Conservation (phyloP, 2,888 invertebrate genomes). For the Endotricha flammealis region DNA sequence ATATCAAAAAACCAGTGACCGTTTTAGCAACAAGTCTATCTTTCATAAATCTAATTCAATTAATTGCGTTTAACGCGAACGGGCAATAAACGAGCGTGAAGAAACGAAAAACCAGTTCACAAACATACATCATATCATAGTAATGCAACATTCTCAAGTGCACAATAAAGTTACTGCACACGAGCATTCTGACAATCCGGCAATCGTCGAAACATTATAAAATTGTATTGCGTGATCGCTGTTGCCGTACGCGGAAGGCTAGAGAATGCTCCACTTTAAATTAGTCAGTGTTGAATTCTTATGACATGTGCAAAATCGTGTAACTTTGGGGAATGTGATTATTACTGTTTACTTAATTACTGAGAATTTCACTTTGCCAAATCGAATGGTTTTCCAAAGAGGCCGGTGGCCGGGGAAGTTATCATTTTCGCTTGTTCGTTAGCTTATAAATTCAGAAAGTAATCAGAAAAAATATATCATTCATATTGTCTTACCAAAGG, state of each 20-base stretch:
- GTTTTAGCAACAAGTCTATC: neutral
- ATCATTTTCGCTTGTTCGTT: too few species aligned
- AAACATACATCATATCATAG: slow-evolving; percentile 6
- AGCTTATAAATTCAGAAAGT: too few species aligned
- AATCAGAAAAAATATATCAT: too few species aligned
- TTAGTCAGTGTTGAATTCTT: slow-evolving; percentile 1
- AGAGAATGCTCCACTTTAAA: slow-evolving; percentile 30
- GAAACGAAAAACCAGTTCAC: slow-evolving; percentile 1
- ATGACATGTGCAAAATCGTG: slow-evolving; percentile 2
- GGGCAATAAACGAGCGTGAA: neutral
- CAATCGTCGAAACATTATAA: slow-evolving; percentile 6
- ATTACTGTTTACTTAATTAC: too few species aligned
- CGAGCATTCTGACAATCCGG: slow-evolving; percentile 17
- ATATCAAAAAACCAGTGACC: too few species aligned
- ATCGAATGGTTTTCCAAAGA: too few species aligned
- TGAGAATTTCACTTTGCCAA: too few species aligned
- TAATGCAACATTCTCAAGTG: slow-evolving; percentile 23
- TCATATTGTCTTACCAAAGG: too few species aligned
- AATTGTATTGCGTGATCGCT: slow-evolving; percentile 32
- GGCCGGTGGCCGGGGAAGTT: too few species aligned
- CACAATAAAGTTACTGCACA: slow-evolving; percentile 21
- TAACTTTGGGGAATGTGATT: too few species aligned
- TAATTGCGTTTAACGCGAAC: neutral
- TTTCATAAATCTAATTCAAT: neutral
- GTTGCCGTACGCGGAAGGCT: slow-evolving; percentile 34